Evolutionary conservation across 2,888 invertebrate species (phyloP).

Genomic region (Ectropis crepuscularia): DNA sequence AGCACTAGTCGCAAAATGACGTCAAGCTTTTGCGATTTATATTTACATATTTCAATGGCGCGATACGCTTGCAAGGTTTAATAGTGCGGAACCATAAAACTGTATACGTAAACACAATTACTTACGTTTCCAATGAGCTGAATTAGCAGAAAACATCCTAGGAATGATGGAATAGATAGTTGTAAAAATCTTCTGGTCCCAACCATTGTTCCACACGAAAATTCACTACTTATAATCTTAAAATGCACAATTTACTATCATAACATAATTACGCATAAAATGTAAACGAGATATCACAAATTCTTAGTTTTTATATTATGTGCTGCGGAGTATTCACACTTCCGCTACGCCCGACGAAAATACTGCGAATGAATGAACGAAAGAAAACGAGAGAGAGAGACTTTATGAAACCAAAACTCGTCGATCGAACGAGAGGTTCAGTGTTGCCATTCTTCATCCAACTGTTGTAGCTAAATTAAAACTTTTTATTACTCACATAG

Average conservation of each 20-base stretch:
- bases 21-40: conserved; percentile 10
- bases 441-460: too few relatives aligned
- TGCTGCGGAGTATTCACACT: conserved; percentile 21
- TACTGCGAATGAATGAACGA: conserved; percentile 31
- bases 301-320: conserved; percentile 12
- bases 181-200: conserved; percentile 54
- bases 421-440: neutral
- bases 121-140: conserved; percentile 69
- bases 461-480: too few relatives aligned
- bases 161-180: conserved; percentile 61
- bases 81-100: conserved; percentile 57
- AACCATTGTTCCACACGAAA: conserved; percentile 63
- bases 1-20: conserved; percentile 9
- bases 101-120: conserved; percentile 40
- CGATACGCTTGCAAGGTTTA: conserved; percentile 38
- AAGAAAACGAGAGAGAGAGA: neutral
- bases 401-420: neutral
- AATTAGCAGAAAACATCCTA: conserved; percentile 66
- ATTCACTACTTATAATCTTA: conserved; percentile 52
- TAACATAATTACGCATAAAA: conserved; percentile 61
- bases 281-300: conserved; percentile 10
- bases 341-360: conserved; percentile 33
- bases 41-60: conserved; percentile 19
- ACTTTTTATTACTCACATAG: too few relatives aligned
- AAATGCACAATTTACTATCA: conserved; percentile 56